Percentiles rank a stretch among this genome's conserved stretches.
Evolutionary conservation across 2,888 invertebrate genomes (phyloP).

Genomic region (Ophioninae sp.): DNA sequence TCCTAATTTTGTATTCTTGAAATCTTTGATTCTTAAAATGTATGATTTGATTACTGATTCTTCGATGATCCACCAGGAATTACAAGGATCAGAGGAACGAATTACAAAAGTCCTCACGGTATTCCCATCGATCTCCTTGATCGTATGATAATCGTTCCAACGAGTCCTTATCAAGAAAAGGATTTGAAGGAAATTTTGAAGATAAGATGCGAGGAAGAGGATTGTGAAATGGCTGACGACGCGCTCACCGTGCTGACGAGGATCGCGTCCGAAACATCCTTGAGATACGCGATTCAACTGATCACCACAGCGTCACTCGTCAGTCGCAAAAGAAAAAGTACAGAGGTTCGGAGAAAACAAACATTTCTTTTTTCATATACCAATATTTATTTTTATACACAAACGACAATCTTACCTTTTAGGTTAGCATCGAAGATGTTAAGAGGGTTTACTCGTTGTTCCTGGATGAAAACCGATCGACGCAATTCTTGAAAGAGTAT

Average conservation of each 20-base stretch:
- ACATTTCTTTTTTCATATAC: not conserved
- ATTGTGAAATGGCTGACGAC: conserved; percentile 96
- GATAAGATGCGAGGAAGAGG: conserved; percentile 98
- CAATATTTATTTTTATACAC: not conserved
- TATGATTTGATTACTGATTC: no score
- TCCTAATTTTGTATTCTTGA: no score
- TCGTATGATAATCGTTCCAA: conserved; percentile 96
- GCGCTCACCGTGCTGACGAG: conserved; percentile 95
- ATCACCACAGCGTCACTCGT: conserved; percentile 98
- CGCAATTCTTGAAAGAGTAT: conserved; percentile 96
- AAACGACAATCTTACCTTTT: conserved; percentile 45
- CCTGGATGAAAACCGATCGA: conserved; percentile 95
- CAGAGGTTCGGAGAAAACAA: conserved; percentile 84
- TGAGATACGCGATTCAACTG: conserved; percentile 98
- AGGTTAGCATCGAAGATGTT: conserved; percentile 94
- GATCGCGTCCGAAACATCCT: conserved; percentile 95
- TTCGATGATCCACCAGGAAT: conserved; percentile 83
- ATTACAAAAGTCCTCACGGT: conserved; percentile 97
- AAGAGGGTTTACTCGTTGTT: conserved; percentile 97
- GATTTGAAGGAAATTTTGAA: conserved; percentile 96
- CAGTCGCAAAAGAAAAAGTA: conserved; percentile 93
- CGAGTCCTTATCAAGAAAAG: conserved; percentile 92
- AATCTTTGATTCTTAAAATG: no score
- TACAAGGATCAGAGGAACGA: conserved; percentile 96
- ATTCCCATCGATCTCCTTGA: conserved; percentile 98